phyloP scores from a whole-genome alignment of 53 echinoderm and acorn worm genomes.

The Pentamera pediparva region DNA sequence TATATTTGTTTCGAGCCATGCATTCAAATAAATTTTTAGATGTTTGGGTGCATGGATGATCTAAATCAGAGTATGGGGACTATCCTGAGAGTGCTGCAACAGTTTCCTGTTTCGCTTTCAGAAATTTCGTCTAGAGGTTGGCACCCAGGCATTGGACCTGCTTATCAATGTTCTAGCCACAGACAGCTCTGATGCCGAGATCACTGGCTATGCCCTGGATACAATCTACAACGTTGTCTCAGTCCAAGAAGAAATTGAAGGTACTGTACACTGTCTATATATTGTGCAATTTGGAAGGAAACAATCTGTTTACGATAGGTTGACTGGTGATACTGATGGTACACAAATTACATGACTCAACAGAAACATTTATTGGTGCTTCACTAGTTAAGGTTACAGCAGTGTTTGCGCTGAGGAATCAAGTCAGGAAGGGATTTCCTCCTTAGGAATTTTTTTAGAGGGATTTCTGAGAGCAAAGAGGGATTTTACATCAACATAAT shows the following conservation, averaged over 20 bases:
- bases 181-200: constrained; percentile 76
- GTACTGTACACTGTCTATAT: too few species aligned
- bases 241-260: constrained; percentile 64
- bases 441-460: too few species aligned
- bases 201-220: constrained; percentile 85
- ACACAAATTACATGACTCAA: too few species aligned
- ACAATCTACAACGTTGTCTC: constrained; percentile 74
- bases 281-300: too few species aligned
- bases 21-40: neutral
- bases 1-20: neutral
- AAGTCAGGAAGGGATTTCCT: too few species aligned
- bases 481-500: too few species aligned
- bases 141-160: constrained; percentile 84
- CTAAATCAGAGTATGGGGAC: too few species aligned
- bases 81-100: neutral
- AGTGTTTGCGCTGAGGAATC: too few species aligned
- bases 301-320: neutral
- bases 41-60: neutral
- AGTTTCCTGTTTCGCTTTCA: neutral
- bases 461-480: too few species aligned
- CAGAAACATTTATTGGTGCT: too few species aligned
- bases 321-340: too few species aligned
- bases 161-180: constrained; percentile 68
- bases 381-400: too few species aligned
- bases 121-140: constrained; percentile 92